phyloP scores from a whole-genome alignment of 1,140 invertebrate genomes.

The Bemisia tabaci region DNA sequence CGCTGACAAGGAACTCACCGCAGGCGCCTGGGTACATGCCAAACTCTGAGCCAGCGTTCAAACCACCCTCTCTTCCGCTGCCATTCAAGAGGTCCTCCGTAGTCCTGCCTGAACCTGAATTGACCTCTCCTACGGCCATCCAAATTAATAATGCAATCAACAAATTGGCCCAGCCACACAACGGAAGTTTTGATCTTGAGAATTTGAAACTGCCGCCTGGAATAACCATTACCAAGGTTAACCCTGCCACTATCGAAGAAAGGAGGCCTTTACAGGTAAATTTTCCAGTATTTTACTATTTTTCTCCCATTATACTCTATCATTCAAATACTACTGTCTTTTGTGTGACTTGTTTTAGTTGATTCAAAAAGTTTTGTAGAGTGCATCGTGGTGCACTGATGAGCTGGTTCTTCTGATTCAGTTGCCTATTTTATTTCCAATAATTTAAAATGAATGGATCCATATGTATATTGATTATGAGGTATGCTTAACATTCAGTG shows the following conservation, averaged over 20 bases:
- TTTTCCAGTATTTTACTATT: neutral
- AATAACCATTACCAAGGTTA: constrained; percentile 69
- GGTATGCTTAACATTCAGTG: no score
- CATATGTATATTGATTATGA: no score
- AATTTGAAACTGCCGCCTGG: constrained; percentile 61
- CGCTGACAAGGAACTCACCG: neutral
- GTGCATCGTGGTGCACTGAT: no score
- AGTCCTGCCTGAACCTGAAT: constrained; percentile 11
- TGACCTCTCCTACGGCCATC: constrained; percentile 24
- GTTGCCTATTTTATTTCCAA: no score
- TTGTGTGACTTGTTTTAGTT: no score
- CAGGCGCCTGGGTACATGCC: neutral
- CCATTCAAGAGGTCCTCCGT: constrained; percentile 4
- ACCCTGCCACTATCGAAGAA: constrained; percentile 31
- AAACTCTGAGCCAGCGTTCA: constrained; percentile 11
- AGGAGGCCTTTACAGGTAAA: neutral
- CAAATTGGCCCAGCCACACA: constrained; percentile 17
- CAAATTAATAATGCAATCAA: constrained; percentile 26
- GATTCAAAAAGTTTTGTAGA: no score
- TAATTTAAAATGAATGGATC: no score
- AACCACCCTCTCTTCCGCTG: neutral
- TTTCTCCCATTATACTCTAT: no score
- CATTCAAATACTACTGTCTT: no score
- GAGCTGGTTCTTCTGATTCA: no score
- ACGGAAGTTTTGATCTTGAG: constrained; percentile 35